Evolutionary conservation across 35 echinoderm and acorn worm species (phyloP), one percentile per base, ranked within the genome.

Genomic region (Patiria miniata): DNA sequence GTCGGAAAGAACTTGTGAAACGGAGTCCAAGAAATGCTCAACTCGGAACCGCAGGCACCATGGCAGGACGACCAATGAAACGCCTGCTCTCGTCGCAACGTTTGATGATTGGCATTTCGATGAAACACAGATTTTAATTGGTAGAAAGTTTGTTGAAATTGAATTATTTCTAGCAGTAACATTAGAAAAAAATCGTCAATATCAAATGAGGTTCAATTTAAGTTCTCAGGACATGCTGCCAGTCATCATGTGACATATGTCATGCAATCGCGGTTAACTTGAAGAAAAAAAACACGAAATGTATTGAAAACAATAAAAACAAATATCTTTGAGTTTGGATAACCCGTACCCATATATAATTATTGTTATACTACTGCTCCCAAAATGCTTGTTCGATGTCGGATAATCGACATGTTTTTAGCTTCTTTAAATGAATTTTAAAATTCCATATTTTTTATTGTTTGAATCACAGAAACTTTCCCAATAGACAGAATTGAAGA

Each of bases 401-500:
- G 12, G 12, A 47, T 47, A 6, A 47, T 12, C 12, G 26, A 73
- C 26, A 32, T 73, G n/a, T 73, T 22, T 73, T 73, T 73, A 14
- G 22, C 14, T 60, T 7, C n/a, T n/a, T n/a, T n/a, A n/a, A n/a
- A n/a, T n/a, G 34, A 2, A 73, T 23, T 28, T 28, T 36, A 32
- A 36, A 6, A 61, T 30, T 47, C 12, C 42, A 47, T 55, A 61
- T 81, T 15, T 81, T 81, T 53, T 44, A 2, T 79, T 14, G 33
- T 87, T 83, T n/a, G 19, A 6, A 17, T 56, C 40, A 10, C 38
- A 93, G 91, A 86, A 53, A 68, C 78, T 4, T 94, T 94, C 42
- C 93, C 93, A 82, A 19, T 94, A 32, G 93, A 94, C 80, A 52
- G 51, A 39, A 47, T 85, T 53, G 53, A 94, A 22, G 77, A 82